These are phyloP conservation scores for Neoascia interrupta DNA, from an alignment of 2,888 invertebrate genomes.

Conservation along the genomic window DNA sequence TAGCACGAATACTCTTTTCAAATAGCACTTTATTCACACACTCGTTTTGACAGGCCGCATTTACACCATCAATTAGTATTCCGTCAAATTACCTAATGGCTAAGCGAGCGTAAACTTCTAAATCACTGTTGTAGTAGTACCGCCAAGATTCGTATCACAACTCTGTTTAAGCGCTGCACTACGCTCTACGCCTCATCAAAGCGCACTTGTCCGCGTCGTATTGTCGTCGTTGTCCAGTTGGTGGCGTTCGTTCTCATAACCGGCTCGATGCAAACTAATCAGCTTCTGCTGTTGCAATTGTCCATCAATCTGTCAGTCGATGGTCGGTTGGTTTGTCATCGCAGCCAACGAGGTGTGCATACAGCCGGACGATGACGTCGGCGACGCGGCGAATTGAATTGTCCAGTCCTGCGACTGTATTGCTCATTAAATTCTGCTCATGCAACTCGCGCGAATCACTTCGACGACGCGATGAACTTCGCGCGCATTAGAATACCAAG, in stretches of 20 bases:
- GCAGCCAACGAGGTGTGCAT: constrained; percentile 15
- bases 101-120: constrained; percentile 34
- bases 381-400: constrained; percentile 52
- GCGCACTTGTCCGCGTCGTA: constrained; percentile 35
- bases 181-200: too few relatives aligned
- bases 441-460: constrained; percentile 34
- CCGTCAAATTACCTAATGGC: constrained; percentile 55
- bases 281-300: constrained; percentile 56
- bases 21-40: constrained; percentile 40
- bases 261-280: constrained; percentile 62
- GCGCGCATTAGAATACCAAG: constrained; percentile 61
- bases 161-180: too few relatives aligned
- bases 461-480: constrained; percentile 36
- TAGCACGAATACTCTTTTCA: constrained; percentile 6
- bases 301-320: constrained; percentile 47
- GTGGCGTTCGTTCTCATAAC: constrained; percentile 51
- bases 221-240: constrained; percentile 8
- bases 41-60: constrained; percentile 28
- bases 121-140: constrained; percentile 38
- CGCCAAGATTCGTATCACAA: constrained; percentile 31
- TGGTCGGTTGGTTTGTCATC: constrained; percentile 46
- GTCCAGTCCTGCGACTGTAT: constrained; percentile 44
- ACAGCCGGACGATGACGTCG: too few relatives aligned
- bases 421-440: constrained; percentile 68
- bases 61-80: constrained; percentile 52